phyloP scores from a whole-genome alignment of 2,113 vertebrate species.

The Sapayoa aenigma region DNA sequence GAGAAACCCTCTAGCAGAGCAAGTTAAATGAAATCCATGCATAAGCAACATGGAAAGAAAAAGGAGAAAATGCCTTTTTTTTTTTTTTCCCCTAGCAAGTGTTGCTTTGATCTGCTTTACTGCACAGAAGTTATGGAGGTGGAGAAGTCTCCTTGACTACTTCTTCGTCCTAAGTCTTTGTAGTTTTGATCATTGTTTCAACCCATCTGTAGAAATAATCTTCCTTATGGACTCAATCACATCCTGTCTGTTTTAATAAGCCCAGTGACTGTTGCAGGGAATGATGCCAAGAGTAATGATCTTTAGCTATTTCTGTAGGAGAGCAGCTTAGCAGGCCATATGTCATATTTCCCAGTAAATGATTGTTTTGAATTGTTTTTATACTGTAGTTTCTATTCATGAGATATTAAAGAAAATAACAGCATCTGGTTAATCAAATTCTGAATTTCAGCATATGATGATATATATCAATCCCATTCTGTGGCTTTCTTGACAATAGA shows the following conservation, averaged over 20 bases:
- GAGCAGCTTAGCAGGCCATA: constrained; percentile 40
- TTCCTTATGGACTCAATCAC: background rate
- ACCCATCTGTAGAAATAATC: background rate
- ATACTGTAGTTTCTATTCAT: background rate
- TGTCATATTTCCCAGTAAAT: constrained; percentile 38
- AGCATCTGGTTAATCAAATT: constrained; percentile 24
- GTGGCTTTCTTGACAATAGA: background rate
- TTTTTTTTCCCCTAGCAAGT: background rate
- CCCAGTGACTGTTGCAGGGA: background rate
- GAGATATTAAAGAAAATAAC: constrained; percentile 35
- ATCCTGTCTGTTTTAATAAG: background rate
- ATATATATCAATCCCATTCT: background rate
- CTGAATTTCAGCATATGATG: background rate
- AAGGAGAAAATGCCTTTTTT: background rate
- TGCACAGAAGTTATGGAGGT: constrained; percentile 39
- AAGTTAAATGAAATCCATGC: background rate
- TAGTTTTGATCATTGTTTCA: constrained; percentile 22
- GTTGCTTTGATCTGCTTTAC: background rate
- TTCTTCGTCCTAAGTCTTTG: background rate
- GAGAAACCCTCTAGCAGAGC: background rate
- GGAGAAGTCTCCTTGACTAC: constrained; percentile 52
- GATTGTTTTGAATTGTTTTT: constrained; percentile 47
- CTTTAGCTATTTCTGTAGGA: constrained; percentile 33
- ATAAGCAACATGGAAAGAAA: background rate
- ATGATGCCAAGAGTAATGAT: constrained; percentile 12